Conservation (phyloP, 2,888 invertebrate species). For the Acleris laterana region DNA sequence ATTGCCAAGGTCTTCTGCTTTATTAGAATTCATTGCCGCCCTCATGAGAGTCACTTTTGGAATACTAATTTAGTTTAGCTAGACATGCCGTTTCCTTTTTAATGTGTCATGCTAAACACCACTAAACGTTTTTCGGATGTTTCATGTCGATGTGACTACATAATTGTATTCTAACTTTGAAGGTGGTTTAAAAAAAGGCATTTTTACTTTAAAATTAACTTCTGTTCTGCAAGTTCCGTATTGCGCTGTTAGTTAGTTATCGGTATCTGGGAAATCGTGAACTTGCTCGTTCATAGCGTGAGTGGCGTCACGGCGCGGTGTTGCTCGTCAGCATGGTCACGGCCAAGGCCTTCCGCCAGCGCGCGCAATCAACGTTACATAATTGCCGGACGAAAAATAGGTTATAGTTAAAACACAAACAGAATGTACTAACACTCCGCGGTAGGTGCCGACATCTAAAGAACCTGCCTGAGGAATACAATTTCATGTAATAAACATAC, state of each 20-base stretch:
- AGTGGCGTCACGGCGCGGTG: slow-evolving; percentile 61
- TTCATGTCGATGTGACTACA: too few species aligned
- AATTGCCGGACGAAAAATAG: slow-evolving; percentile 61
- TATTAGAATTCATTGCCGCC: slow-evolving; percentile 76
- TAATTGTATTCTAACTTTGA: too few species aligned
- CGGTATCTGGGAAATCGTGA: slow-evolving; percentile 30
- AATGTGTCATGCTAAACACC: slow-evolving; percentile 1
- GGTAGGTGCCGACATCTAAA: neutral
- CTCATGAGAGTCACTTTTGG: slow-evolving; percentile 67
- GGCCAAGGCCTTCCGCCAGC: slow-evolving; percentile 77
- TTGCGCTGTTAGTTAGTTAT: slow-evolving; percentile 16
- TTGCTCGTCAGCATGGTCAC: slow-evolving; percentile 75
- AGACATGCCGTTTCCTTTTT: slow-evolving; percentile 27
- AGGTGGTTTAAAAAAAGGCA: too few species aligned
- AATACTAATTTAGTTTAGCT: slow-evolving; percentile 64
- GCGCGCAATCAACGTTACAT: slow-evolving; percentile 68
- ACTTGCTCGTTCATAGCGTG: slow-evolving; percentile 27
- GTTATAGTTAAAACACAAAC: slow-evolving; percentile 23
- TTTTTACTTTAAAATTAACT: neutral
- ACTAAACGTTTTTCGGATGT: neutral
- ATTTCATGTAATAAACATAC: too few species aligned
- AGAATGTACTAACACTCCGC: slow-evolving; percentile 1
- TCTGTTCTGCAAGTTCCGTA: neutral
- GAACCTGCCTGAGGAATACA: slow-evolving; percentile 2
- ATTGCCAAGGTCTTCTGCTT: slow-evolving; percentile 76